phyloP scores from a whole-genome alignment of 2,888 invertebrate genomes.

The Drosophila niveifrons region DNA sequence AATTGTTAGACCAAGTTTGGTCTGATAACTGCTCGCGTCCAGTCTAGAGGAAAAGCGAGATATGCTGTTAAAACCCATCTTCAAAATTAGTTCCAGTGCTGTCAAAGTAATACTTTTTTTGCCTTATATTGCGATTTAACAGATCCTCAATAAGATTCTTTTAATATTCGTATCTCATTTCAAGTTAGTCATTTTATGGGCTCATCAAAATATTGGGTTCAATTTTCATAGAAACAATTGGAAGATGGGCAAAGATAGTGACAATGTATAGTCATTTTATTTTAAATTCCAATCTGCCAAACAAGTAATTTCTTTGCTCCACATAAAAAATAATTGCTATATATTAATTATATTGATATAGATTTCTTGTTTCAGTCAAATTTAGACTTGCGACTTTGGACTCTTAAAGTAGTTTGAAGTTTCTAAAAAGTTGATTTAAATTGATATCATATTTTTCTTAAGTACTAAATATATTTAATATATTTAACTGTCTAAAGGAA shows the following conservation, averaged over 20 bases:
- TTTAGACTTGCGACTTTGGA: too few relatives aligned
- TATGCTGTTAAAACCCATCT: conserved; percentile 29
- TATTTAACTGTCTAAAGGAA: too few relatives aligned
- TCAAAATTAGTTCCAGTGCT: conserved; percentile 51
- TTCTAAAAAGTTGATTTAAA: too few relatives aligned
- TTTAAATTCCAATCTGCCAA: not conserved
- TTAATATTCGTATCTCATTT: conserved; percentile 13
- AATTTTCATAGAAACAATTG: not conserved
- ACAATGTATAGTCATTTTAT: not conserved
- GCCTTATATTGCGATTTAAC: conserved; percentile 39
- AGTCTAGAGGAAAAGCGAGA: conserved; percentile 1
- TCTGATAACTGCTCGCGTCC: conserved; percentile 39
- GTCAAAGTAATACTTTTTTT: conserved; percentile 36
- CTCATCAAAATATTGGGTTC: not conserved
- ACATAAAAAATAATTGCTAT: too few relatives aligned
- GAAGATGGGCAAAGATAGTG: not conserved
- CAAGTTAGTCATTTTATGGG: conserved; percentile 12
- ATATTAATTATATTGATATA: too few relatives aligned
- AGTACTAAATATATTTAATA: too few relatives aligned
- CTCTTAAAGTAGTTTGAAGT: too few relatives aligned
- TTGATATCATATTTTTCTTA: too few relatives aligned
- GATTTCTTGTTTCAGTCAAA: too few relatives aligned
- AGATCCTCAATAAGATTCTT: conserved; percentile 13
- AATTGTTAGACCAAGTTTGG: conserved; percentile 27
- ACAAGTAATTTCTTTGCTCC: too few relatives aligned